Percentiles rank a stretch among this genome's conserved stretches.
Conservation (phyloP, 2,797 vertebrate species). For the Tapirus indicus region DNA sequence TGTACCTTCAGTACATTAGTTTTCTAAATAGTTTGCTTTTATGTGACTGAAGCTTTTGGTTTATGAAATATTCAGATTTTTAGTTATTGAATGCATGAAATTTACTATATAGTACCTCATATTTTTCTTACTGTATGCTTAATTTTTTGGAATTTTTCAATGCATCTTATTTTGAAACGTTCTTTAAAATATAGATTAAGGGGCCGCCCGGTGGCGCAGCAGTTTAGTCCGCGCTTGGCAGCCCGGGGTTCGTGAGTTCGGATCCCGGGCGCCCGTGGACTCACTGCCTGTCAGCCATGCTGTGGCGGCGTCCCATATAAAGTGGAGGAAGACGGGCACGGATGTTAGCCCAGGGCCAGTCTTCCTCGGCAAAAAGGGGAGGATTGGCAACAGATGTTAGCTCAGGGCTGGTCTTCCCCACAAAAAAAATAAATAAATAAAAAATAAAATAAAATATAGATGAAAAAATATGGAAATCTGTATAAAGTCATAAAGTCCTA, state of each 20-base stretch:
- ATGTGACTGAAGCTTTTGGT: neutral
- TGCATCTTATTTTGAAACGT: neutral
- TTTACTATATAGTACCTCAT: neutral
- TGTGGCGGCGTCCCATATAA: no score
- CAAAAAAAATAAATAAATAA: neutral
- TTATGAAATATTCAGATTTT: neutral
- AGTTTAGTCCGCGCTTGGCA: no score
- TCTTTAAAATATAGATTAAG: neutral
- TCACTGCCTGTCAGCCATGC: no score
- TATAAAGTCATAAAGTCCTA: neutral
- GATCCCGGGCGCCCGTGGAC: no score
- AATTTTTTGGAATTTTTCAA: neutral
- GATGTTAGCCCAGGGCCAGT: no score
- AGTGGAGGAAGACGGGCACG: no score
- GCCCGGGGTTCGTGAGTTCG: no score
- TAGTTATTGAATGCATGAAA: neutral
- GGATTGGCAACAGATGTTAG: no score
- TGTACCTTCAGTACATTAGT: neutral
- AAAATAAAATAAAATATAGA: neutral
- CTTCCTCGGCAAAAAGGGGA: no score
- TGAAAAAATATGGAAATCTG: neutral
- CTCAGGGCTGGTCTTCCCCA: no score
- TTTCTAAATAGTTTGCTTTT: conserved; percentile 2
- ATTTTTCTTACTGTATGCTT: neutral
- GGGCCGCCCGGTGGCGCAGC: no score